Evolutionary conservation across 2,888 invertebrate species (phyloP), one percentile per base, ranked within the genome.

Genomic region (Drosophila ustulata): DNA sequence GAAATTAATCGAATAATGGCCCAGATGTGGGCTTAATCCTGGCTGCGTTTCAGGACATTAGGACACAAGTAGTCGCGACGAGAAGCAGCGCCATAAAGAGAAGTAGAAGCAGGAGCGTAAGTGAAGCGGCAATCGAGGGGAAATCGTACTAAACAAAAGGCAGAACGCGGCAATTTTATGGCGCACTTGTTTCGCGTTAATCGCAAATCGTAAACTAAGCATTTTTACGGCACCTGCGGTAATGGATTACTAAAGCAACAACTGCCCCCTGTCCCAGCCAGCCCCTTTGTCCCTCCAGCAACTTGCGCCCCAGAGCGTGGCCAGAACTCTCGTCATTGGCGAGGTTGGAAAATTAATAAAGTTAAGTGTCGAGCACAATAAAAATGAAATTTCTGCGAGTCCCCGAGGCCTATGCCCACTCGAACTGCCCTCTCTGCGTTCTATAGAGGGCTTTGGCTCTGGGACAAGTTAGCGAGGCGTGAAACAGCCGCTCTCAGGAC

Each of bases 191-290:
- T 89, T 84, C 89, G 77, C 85, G 85, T 85, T 85, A 85, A 85
- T 85, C 84, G 88, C 84, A 79, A 87, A 89, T 89, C 85, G 85
- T 85, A 85, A 85, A 89, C 89, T 89, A 89, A 89, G 85, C 89
- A 89, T 80, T 85, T 85, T 82, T 89, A 85, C 82, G 82, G 89
- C 88, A 85, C 85, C 85, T 85, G 85, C 88, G 89, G 89, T 87
- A 85, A 85, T 85, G 85, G 85, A 84, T 89, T 88, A 89, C 84
- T 77, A 79, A 78, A 75, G 78, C 67, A 74, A 66, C 59, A 66
- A 57, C 75, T 55, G 51, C 74, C 58, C 41, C 34, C n/a, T 11
- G 32, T 23, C 3, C n/a, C 47, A 11, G 9, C 28, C 11, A 9
- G 18, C 11, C 11, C 28, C 5, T 25, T 26, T 46, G 11, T 6